Percentiles rank a stretch among this genome's conserved stretches.
Conservation (phyloP, 2,797 vertebrate genomes). For the Limnodromus scolopaceus region DNA sequence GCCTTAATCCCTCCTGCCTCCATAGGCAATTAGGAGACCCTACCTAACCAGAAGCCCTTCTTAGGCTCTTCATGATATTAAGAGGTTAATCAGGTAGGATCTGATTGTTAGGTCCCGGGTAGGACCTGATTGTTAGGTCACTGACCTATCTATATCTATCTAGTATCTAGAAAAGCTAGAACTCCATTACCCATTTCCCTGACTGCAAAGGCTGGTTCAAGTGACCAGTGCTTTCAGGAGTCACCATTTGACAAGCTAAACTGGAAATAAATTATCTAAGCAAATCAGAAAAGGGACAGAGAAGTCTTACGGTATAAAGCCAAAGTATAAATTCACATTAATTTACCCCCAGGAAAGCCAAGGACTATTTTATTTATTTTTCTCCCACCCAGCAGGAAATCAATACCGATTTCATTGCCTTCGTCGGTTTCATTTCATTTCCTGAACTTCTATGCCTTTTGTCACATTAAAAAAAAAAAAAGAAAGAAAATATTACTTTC, state of each 20-base stretch:
- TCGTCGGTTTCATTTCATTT: neutral
- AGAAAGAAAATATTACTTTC: neutral
- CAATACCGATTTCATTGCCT: neutral
- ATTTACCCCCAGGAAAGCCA: neutral
- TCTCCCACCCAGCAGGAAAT: neutral
- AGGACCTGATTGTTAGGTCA: neutral
- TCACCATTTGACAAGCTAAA: neutral
- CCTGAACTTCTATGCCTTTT: neutral
- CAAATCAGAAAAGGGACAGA: neutral
- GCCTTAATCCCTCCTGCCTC: neutral
- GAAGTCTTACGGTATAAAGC: neutral
- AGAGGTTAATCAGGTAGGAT: neutral
- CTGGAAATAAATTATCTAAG: neutral
- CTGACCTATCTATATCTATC: neutral
- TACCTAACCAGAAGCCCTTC: neutral
- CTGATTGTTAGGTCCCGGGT: neutral
- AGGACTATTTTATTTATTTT: neutral
- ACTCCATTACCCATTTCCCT: neutral
- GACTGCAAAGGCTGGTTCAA: neutral
- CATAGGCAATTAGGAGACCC: neutral
- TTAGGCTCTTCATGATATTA: neutral
- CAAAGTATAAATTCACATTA: neutral
- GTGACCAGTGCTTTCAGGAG: neutral
- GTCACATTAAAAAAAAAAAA: fast-evolving
- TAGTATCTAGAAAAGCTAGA: neutral